phyloP scores from a whole-genome alignment of 2,113 vertebrate genomes.

The Brachionichthys hirsutus region DNA sequence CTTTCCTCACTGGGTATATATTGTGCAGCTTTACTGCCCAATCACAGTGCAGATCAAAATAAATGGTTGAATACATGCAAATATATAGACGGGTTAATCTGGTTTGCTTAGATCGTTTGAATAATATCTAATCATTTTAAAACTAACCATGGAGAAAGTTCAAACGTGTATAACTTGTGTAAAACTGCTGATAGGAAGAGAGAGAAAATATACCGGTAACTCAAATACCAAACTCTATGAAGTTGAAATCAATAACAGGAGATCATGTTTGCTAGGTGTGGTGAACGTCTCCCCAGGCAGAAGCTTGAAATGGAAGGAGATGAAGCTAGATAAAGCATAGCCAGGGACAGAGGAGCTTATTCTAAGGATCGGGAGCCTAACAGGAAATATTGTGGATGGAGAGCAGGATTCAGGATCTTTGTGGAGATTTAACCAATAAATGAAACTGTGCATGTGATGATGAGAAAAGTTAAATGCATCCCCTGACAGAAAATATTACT shows the following conservation, averaged over 20 bases:
- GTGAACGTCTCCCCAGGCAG: conserved; percentile 20
- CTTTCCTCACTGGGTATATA: too few relatives aligned
- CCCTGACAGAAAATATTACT: background rate
- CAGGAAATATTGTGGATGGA: conserved; percentile 33
- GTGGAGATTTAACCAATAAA: conserved; percentile 33
- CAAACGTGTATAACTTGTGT: background rate
- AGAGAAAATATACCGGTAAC: too few relatives aligned
- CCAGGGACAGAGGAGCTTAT: conserved; percentile 35
- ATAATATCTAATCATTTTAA: too few relatives aligned
- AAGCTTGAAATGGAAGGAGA: conserved; percentile 22
- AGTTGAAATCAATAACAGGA: conserved; percentile 21
- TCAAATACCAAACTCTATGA: conserved; percentile 1
- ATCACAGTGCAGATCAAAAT: too few relatives aligned
- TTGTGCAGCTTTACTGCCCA: too few relatives aligned
- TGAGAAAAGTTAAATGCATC: conserved; percentile 33
- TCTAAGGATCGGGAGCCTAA: conserved; percentile 34
- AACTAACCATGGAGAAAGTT: too few relatives aligned
- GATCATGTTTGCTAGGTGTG: conserved; percentile 9
- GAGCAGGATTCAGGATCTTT: conserved; percentile 27
- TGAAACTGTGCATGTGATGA: conserved; percentile 12
- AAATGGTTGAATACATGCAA: too few relatives aligned
- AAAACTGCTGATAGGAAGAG: background rate
- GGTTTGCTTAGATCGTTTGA: too few relatives aligned
- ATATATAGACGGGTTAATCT: too few relatives aligned
- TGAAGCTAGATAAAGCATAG: conserved; percentile 34